These are phyloP conservation scores for Styela clava DNA, from an alignment of 23 tunicate genomes.

Conservation along the genomic window DNA sequence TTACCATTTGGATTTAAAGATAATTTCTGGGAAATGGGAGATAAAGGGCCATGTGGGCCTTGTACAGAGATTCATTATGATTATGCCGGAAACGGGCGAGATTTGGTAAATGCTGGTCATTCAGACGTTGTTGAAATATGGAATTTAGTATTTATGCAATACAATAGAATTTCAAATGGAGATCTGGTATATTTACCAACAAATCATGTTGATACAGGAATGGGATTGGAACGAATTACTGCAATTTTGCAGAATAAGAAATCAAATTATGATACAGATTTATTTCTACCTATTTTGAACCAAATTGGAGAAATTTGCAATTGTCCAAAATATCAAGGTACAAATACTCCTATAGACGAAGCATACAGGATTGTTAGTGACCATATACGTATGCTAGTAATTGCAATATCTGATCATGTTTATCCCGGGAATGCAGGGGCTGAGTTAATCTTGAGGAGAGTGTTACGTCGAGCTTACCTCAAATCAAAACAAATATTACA, in stretches of 20 bases:
- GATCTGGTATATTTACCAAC: conserved; percentile 26
- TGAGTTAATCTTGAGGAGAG: conserved; percentile 48
- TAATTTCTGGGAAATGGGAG: conserved; percentile 98
- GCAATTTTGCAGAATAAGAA: conserved; percentile 71
- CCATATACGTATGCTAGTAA: conserved; percentile 74
- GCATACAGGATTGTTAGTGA: conserved; percentile 80
- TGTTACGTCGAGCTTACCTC: conserved; percentile 18
- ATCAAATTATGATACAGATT: conserved; percentile 91
- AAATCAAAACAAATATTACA: neutral
- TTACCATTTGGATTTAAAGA: conserved; percentile 63
- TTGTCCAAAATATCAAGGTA: conserved; percentile 8
- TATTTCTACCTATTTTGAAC: conserved; percentile 57
- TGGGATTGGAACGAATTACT: conserved; percentile 91
- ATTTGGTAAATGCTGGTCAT: conserved; percentile 47
- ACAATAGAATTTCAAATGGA: conserved; percentile 24
- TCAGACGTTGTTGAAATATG: conserved; percentile 83
- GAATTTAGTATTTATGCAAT: conserved; percentile 94
- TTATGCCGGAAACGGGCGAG: conserved; percentile 33
- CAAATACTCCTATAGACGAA: conserved; percentile 22
- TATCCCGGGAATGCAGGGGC: conserved; percentile 52
- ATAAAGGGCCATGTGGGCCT: conserved; percentile 90
- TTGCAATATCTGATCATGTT: conserved; percentile 72
- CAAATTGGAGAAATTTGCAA: conserved; percentile 36
- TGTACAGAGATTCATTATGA: conserved; percentile 92
- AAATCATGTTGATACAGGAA: conserved; percentile 82